These are phyloP conservation scores for Bombus pascuorum DNA, from an alignment of 1,140 invertebrate genomes.

Conservation along the genomic window DNA sequence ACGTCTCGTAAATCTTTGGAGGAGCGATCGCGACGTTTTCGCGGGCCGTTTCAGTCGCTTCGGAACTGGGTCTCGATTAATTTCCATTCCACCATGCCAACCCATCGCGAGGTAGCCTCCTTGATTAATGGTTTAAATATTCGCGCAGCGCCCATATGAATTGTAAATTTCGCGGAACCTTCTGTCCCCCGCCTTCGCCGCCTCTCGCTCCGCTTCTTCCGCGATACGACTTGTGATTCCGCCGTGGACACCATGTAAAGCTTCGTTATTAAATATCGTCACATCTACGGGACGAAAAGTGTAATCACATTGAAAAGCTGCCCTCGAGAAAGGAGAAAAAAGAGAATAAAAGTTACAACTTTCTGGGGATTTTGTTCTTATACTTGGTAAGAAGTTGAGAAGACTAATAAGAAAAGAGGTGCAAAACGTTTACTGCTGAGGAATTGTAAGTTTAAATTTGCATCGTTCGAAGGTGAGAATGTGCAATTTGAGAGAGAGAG, in stretches of 20 bases:
- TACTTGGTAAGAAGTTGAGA: too few species aligned
- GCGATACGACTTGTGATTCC: slow-evolving; percentile 7
- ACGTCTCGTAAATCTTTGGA: slow-evolving; percentile 1
- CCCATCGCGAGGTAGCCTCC: slow-evolving; percentile 51
- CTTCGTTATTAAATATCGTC: slow-evolving; percentile 49
- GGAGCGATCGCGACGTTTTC: slow-evolving; percentile 37
- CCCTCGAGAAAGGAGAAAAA: too few species aligned
- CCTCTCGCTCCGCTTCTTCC: neutral
- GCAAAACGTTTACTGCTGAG: neutral
- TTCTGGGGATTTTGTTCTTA: neutral
- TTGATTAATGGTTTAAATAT: slow-evolving; percentile 78
- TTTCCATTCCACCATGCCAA: slow-evolving; percentile 66
- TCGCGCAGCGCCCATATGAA: slow-evolving; percentile 72
- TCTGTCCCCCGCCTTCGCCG: slow-evolving; percentile 32
- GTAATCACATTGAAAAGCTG: neutral
- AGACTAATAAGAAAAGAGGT: neutral
- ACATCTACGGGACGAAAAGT: neutral
- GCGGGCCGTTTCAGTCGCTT: slow-evolving; percentile 41
- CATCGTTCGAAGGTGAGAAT: neutral
- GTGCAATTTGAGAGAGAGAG: neutral
- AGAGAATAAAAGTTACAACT: neutral
- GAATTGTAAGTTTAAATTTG: neutral
- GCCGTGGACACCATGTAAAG: neutral
- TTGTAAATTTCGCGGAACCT: slow-evolving; percentile 73
- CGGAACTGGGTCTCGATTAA: slow-evolving; percentile 68